Evolutionary conservation across 2,797 vertebrate genomes (phyloP).

Genomic region (Hemibagrus guttatus): DNA sequence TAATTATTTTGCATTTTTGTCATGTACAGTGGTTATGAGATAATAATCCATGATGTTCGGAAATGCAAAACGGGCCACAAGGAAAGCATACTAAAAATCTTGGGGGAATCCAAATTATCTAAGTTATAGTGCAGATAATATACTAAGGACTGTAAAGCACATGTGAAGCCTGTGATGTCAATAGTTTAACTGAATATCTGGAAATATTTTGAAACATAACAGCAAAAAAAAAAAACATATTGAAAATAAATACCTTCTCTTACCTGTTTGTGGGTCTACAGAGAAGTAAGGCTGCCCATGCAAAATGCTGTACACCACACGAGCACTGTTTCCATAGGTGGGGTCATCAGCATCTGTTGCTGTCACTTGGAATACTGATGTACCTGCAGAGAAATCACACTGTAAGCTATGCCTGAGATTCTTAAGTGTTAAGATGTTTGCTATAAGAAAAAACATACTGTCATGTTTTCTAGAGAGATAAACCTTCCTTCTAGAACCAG

Average conservation of each 20-base stretch:
- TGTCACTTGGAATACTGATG: slow-evolving; percentile 94
- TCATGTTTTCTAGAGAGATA: background rate
- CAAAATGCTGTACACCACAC: slow-evolving; percentile 96
- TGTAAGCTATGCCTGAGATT: background rate
- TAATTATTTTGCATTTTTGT: background rate
- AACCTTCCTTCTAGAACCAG: background rate
- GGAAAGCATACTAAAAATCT: background rate
- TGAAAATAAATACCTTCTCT: background rate
- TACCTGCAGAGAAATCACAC: slow-evolving; percentile 76
- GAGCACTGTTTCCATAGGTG: slow-evolving; percentile 96
- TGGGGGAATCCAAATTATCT: background rate
- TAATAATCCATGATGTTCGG: background rate
- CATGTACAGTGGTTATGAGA: background rate
- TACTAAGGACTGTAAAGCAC: background rate
- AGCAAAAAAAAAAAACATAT: background rate
- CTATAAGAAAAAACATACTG: background rate
- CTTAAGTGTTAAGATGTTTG: background rate
- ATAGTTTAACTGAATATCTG: background rate
- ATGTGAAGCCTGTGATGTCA: background rate
- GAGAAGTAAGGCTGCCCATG: slow-evolving; percentile 99
- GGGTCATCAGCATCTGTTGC: slow-evolving; percentile 95
- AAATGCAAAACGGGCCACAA: background rate
- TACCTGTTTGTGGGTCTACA: slow-evolving; percentile 97
- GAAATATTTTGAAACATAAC: background rate
- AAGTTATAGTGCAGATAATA: background rate